Evolutionary conservation across 2,888 invertebrate genomes (phyloP), one percentile per base, ranked within the genome.

Genomic region (Ryuthela nishihirai): DNA sequence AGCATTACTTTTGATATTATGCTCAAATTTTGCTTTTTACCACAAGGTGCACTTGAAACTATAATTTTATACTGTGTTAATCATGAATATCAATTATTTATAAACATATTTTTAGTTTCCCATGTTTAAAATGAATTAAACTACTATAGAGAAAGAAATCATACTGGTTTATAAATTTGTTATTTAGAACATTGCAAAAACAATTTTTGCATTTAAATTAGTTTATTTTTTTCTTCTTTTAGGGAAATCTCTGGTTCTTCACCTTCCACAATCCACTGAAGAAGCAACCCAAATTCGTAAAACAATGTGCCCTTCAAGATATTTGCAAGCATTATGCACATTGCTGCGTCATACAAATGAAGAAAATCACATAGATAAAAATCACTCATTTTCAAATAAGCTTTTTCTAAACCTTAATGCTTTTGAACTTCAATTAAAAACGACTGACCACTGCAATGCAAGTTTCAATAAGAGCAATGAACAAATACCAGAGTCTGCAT

Each of bases 401-500:
- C n/a, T n/a, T n/a, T n/a, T n/a, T n/a, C n/a, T n/a, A n/a, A n/a
- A n/a, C n/a, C n/a, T n/a, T n/a, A n/a, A n/a, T n/a, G n/a, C n/a
- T n/a, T n/a, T n/a, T n/a, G n/a, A n/a, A n/a, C n/a, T n/a, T n/a
- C n/a, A n/a, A n/a, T n/a, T n/a, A n/a, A n/a, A n/a, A n/a, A n/a
- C n/a, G n/a, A n/a, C n/a, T n/a, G n/a, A n/a, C n/a, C n/a, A n/a
- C n/a, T n/a, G n/a, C n/a, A 12, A 7, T 9, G 29, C 29, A 9
- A 9, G 9, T 7, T 12, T 29, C 29, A 29, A 29, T 12, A 29
- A 29, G 29, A 29, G 12, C 7, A 29, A 7, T 9, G 25, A 34
- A 2, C 25, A 25, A 21, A 85, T 83, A 75, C 87, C 88, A 20
- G 79, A 81, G 68, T 77, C 81, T 62, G 89, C 88, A 1, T 90